Percentiles rank a stretch among this genome's conserved stretches.
Evolutionary conservation across 2,888 invertebrate genomes (phyloP).

Genomic region (Barypeithes pellucidus): DNA sequence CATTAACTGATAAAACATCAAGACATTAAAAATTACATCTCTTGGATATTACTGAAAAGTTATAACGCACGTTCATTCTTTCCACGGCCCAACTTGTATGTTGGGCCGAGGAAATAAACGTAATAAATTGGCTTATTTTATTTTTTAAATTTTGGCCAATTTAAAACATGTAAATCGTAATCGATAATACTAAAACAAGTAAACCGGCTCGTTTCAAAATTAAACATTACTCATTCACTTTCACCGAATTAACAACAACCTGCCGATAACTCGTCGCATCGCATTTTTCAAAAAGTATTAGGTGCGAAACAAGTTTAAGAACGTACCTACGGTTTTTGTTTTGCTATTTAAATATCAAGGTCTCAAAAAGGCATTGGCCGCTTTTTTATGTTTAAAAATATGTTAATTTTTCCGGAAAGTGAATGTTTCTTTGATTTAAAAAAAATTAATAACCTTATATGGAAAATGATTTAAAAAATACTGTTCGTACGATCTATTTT

Average conservation of each 20-base stretch:
- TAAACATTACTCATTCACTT: constrained; percentile 28
- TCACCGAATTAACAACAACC: constrained; percentile 13
- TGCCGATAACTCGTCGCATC: neutral
- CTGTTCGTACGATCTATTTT: too few species aligned
- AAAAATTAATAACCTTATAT: neutral
- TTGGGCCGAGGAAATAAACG: too few species aligned
- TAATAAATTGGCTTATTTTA: too few species aligned
- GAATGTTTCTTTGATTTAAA: neutral
- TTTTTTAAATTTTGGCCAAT: too few species aligned
- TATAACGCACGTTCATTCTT: too few species aligned
- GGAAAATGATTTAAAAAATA: too few species aligned
- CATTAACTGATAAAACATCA: too few species aligned
- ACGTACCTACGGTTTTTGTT: constrained; percentile 12
- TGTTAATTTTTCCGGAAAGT: neutral
- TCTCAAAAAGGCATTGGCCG: neutral
- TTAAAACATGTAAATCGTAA: too few species aligned
- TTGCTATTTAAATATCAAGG: constrained; percentile 24
- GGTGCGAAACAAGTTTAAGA: neutral
- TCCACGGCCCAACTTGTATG: too few species aligned
- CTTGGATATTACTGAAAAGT: too few species aligned
- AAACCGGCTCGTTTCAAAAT: constrained; percentile 19
- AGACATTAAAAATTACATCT: too few species aligned
- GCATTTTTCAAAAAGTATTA: constrained; percentile 20
- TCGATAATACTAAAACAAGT: neutral
- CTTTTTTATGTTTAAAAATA: neutral